Percentiles rank a stretch among this genome's conserved stretches.
Conservation (phyloP, 2,888 invertebrate genomes). For the Urechis unicinctus region DNA sequence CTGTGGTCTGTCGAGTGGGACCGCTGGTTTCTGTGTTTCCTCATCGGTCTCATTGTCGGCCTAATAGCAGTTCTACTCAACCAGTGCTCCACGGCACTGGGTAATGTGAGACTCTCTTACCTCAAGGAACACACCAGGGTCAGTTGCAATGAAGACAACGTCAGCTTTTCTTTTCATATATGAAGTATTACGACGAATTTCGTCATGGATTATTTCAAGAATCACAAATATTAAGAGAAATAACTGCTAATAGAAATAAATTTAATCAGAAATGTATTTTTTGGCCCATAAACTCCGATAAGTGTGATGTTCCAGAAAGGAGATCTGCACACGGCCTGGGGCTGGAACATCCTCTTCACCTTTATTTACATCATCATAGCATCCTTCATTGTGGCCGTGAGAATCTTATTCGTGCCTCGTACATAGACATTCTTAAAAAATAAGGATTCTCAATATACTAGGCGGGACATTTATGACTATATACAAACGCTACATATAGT, state of each 20-base stretch:
- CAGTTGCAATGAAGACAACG: too few relatives aligned
- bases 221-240: too few relatives aligned
- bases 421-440: too few relatives aligned
- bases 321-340: neutral
- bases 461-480: too few relatives aligned
- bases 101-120: neutral
- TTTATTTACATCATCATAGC: neutral
- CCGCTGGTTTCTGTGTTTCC: conserved; percentile 9
- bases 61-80: conserved; percentile 10
- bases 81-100: conserved; percentile 1
- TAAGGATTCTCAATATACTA: too few relatives aligned
- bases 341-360: neutral
- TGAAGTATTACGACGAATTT: too few relatives aligned
- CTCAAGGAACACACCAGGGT: neutral
- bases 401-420: neutral
- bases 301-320: neutral
- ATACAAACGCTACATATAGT: too few relatives aligned
- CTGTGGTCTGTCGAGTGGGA: conserved; percentile 11
- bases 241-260: too few relatives aligned
- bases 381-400: neutral
- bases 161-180: too few relatives aligned
- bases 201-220: too few relatives aligned
- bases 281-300: too few relatives aligned
- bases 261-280: too few relatives aligned
- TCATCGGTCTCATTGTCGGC: conserved; percentile 11